Conservation (phyloP, 1,140 invertebrate genomes). For the Drosophila erecta region DNA sequence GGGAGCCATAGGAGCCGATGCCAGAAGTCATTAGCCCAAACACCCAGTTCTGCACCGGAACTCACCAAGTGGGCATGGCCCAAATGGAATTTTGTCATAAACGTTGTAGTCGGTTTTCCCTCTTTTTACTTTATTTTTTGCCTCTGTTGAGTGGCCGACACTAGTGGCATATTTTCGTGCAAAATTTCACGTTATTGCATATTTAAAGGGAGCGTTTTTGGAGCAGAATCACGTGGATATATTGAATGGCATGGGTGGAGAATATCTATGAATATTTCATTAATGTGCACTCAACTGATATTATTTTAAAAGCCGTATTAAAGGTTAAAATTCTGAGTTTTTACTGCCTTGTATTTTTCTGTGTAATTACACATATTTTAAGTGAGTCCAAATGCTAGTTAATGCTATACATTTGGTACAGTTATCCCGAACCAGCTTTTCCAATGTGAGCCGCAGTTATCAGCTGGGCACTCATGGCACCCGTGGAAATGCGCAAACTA, state of each 20-base stretch:
- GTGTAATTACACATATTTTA: neutral
- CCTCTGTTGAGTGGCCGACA: slow-evolving; percentile 18
- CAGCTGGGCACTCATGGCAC: slow-evolving; percentile 4
- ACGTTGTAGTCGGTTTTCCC: slow-evolving; percentile 52
- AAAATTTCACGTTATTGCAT: slow-evolving; percentile 77
- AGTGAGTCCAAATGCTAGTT: neutral
- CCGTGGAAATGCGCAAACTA: slow-evolving; percentile 41
- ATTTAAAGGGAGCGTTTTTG: slow-evolving; percentile 52
- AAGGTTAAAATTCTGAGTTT: too few species aligned
- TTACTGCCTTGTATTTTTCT: neutral
- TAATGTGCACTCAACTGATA: neutral
- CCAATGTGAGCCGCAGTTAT: slow-evolving; percentile 13
- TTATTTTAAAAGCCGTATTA: too few species aligned
- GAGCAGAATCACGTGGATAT: slow-evolving; percentile 19
- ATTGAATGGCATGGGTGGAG: slow-evolving; percentile 14
- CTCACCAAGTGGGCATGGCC: slow-evolving; percentile 34
- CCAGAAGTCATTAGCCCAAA: slow-evolving; percentile 76
- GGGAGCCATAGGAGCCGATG: slow-evolving; percentile 39
- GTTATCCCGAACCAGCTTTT: slow-evolving; percentile 4
- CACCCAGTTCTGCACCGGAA: slow-evolving; percentile 60
- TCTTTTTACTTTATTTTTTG: slow-evolving; percentile 22
- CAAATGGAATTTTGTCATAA: slow-evolving; percentile 83
- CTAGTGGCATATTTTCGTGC: slow-evolving; percentile 77
- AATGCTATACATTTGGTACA: too few species aligned
- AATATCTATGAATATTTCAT: slow-evolving; percentile 9